Evolutionary conservation across 2,113 vertebrate genomes (phyloP), one percentile per base, ranked within the genome.

Genomic region (Electrona antarctica): DNA sequence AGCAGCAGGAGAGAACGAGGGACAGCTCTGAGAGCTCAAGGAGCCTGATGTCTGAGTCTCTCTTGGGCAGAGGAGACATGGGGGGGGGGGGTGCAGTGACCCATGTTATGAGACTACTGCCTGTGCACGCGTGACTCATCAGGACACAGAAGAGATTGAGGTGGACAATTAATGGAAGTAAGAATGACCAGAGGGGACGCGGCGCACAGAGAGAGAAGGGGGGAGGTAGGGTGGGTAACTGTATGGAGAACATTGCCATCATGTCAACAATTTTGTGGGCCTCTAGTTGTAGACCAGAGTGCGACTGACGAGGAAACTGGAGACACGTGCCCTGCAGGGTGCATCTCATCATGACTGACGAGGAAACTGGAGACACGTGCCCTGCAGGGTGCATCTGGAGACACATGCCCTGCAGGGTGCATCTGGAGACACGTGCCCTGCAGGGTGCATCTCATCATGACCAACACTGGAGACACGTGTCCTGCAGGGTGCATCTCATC

Each of bases 101-200:
- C 76, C 70, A 49, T 82, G 69, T 71, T 49, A 73, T 78, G 55
- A 3, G 29, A 21, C 66, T 33, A 33, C 29, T 33, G 33, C 33
- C 33, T 41, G 21, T 21, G 33, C 33, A 41, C 33, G 65, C 75
- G 62, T 74, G 65, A 76, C 60, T 74, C 69, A 71, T 67, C 7
- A 5, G 64, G 77, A 76, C 51, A 62, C 0, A 46, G 41, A 67
- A 46, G 41, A 67, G 80, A 82, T 85, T 76, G 21, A 48, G 8
- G 77, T 29, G 60, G 64, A 81, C 86, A 82, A 86, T 82, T 82
- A 74, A 70, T 67, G 12, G 72, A 64, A 4, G 65, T 70, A 55
- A 52, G 49, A 52, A 52, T 29, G 56, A 74, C 81, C 13, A 14
- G 28, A 46, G 73, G 81, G 54, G 47, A 78, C 7, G 61, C 41